Conservation (phyloP, 1,140 invertebrate genomes). For the Diprion similis region DNA sequence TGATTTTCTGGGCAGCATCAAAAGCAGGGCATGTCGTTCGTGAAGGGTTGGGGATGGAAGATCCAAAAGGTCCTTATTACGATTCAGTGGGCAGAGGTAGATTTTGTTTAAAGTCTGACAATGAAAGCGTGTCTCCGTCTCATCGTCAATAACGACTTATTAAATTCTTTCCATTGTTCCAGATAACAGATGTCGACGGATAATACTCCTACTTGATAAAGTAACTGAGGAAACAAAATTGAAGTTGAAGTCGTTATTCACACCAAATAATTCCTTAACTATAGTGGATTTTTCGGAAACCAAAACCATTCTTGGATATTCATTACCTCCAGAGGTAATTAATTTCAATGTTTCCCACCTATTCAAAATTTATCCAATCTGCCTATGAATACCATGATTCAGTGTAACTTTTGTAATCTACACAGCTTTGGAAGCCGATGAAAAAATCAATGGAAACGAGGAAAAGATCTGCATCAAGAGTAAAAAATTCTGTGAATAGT, state of each 20-base stretch:
- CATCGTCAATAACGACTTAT: conserved; percentile 16
- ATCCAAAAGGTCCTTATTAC: conserved; percentile 61
- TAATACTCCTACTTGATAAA: conserved; percentile 78
- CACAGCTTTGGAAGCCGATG: conserved; percentile 30
- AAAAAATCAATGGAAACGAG: conserved; percentile 30
- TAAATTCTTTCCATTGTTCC: conserved; percentile 22
- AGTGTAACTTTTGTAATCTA: conserved; percentile 2
- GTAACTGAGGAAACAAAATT: conserved; percentile 71
- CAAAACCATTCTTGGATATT: conserved; percentile 80
- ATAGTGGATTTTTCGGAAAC: conserved; percentile 79
- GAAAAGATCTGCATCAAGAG: conserved; percentile 19
- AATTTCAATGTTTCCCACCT: conserved; percentile 14
- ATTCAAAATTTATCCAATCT: background rate
- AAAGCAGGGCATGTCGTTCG: conserved; percentile 72
- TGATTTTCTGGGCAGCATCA: conserved; percentile 79
- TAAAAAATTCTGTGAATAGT: conserved; percentile 29
- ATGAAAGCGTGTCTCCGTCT: background rate
- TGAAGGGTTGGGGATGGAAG: conserved; percentile 67
- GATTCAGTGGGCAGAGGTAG: conserved; percentile 71
- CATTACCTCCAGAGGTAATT: conserved; percentile 69
- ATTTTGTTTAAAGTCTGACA: conserved; percentile 20
- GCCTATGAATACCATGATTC: background rate
- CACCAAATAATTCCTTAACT: conserved; percentile 63
- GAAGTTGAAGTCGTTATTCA: conserved; percentile 72
- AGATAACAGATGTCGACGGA: conserved; percentile 74